These are phyloP conservation scores for Ameiurus melas DNA, from an alignment of 2,113 vertebrate species.

Conservation along the genomic window DNA sequence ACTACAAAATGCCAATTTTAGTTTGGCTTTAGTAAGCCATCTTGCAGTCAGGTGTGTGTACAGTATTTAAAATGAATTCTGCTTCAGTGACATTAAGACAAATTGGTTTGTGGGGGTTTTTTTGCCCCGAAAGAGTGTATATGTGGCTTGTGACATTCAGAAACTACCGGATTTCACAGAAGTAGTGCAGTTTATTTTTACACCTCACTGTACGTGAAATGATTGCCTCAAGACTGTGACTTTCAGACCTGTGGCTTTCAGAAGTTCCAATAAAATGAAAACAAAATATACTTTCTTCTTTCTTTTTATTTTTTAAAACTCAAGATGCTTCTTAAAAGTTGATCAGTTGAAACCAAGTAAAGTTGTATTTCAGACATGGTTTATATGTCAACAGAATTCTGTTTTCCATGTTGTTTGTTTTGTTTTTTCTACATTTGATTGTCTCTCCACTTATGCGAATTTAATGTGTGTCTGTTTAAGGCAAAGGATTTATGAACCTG, in stretches of 20 bases:
- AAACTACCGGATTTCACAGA: not conserved
- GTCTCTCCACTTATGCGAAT: not conserved
- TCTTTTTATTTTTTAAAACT: not conserved
- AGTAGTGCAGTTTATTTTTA: not conserved
- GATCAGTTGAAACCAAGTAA: not conserved
- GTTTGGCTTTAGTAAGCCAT: not conserved
- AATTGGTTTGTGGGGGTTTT: not conserved
- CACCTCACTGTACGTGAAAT: not conserved
- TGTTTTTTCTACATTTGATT: not conserved
- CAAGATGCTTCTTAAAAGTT: not conserved
- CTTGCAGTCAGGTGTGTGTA: not conserved
- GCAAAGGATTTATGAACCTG: slow-evolving; percentile 86
- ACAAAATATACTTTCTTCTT: not conserved
- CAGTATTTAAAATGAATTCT: too few species aligned
- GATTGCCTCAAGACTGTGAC: not conserved
- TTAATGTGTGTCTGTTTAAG: slow-evolving; percentile 63
- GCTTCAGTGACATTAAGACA: not conserved
- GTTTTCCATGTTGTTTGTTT: not conserved
- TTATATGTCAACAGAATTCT: not conserved
- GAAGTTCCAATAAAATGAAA: not conserved
- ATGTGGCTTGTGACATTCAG: not conserved
- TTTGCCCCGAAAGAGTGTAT: not conserved
- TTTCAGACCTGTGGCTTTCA: not conserved
- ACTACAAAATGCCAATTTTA: not conserved
- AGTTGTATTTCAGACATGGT: not conserved